Evolutionary conservation across 2,888 invertebrate species (phyloP), one percentile per base, ranked within the genome.

Genomic region (Drosophila barbarae): DNA sequence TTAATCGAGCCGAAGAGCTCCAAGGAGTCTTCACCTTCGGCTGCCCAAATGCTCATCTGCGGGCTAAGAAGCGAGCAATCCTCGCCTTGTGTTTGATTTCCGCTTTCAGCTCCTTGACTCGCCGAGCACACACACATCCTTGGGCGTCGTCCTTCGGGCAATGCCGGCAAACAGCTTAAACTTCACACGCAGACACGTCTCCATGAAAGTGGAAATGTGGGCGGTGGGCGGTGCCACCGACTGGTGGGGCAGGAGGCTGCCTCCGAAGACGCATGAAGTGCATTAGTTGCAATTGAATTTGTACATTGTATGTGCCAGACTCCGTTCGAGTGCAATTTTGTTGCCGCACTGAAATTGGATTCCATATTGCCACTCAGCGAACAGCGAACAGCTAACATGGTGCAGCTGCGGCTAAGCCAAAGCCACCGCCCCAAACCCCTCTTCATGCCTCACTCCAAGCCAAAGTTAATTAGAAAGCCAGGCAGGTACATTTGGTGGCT

Each of bases 201-300:
- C 44, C 53, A 49, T 50, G 50, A 72, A 79, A 79, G 84, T 74
- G 77, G 72, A 53, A 47, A 53, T 41, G 50, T 55, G 46, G 18
- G 18, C 18, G 18, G 26, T 26, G 26, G 26, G 32, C 34, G 44
- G 28, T 13, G 9, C 23, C 41, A 21, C 30, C 18, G 30, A 13
- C 30, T 2, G 46, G 18, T 18, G 8, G 18, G 30, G 0, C 23
- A 5, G 36, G 2, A 13, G 13, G 41, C 5, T n/a, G 54, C 50
- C 51, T 55, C 18, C 44, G 54, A 65, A 57, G 58, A 70, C 55
- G 68, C 72, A 71, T 72, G 72, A 77, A 85, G 74, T 84, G 87
- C 86, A 85, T 85, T 86, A 84, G 81, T 74, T 79, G 80, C 84
- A 85, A 87, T 87, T 86, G 85, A 87, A 86, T 87, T 87, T 80